Percentiles rank a stretch among this genome's conserved stretches.
phyloP scores from a whole-genome alignment of 2,113 vertebrate genomes.

The Protobothrops flavoviridis region DNA sequence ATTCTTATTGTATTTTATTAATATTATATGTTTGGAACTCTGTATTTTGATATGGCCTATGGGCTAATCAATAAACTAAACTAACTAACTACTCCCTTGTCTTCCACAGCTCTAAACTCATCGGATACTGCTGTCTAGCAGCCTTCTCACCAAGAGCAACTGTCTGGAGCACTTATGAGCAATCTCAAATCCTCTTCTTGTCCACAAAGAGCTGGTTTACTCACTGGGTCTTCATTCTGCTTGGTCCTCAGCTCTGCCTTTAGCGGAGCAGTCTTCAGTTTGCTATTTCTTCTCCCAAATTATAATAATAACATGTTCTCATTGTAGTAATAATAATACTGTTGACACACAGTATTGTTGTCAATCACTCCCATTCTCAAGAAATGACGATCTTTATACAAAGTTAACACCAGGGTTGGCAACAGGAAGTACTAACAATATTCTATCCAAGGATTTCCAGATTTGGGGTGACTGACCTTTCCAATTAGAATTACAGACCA shows the following conservation, averaged over 20 bases:
- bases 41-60: too few relatives aligned
- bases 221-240: neutral
- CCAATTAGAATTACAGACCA: too few relatives aligned
- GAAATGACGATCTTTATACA: neutral
- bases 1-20: too few relatives aligned
- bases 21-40: too few relatives aligned
- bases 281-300: neutral
- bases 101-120: too few relatives aligned
- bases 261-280: neutral
- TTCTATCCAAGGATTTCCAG: neutral
- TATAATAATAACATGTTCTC: slow-evolving; percentile 35
- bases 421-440: neutral
- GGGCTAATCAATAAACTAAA: too few relatives aligned
- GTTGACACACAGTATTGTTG: neutral
- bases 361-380: neutral
- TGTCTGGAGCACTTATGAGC: neutral
- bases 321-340: neutral
- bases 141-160: neutral
- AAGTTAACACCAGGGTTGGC: neutral
- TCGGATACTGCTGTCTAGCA: neutral
- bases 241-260: neutral
- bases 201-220: neutral
- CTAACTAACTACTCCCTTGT: too few relatives aligned
- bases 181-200: neutral
- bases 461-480: neutral